phyloP scores from a whole-genome alignment of 1,140 invertebrate genomes.

The Bombus polaris region DNA sequence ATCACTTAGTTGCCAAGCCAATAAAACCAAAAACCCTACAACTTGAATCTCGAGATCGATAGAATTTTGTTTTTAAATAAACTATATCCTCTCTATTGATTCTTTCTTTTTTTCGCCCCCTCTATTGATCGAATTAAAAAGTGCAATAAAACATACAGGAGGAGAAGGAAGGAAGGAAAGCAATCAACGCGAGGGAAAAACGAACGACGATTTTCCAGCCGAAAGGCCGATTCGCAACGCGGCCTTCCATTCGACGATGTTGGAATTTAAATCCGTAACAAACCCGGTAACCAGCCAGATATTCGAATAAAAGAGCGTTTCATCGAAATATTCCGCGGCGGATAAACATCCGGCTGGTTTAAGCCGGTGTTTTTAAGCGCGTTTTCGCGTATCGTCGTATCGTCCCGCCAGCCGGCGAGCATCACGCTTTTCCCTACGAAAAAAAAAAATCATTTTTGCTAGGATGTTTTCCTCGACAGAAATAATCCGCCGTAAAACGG shows the following conservation, averaged over 20 bases:
- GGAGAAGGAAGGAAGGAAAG: too few species aligned
- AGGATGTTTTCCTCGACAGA: neutral
- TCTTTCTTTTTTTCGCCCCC: too few species aligned
- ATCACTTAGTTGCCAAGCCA: too few species aligned
- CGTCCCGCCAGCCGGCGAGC: neutral
- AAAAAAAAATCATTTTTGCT: neutral
- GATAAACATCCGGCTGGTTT: conserved; percentile 23
- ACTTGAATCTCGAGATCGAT: neutral
- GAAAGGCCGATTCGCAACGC: neutral
- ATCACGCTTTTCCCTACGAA: neutral
- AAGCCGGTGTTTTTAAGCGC: neutral
- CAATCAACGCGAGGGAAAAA: conserved; percentile 9
- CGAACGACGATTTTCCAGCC: conserved; percentile 15
- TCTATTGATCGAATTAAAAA: neutral
- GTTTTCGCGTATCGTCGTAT: neutral
- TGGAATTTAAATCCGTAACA: conserved; percentile 18
- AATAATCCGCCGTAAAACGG: conserved; percentile 10
- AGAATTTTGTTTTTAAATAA: neutral
- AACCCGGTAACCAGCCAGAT: conserved; percentile 9
- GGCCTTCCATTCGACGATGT: neutral
- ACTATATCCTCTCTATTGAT: too few species aligned
- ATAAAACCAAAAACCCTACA: too few species aligned
- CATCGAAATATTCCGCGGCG: conserved; percentile 22
- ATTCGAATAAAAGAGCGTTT: conserved; percentile 19
- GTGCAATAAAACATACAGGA: neutral